Evolutionary conservation across 2,888 invertebrate species (phyloP).

Genomic region (Creontiades dilutus): DNA sequence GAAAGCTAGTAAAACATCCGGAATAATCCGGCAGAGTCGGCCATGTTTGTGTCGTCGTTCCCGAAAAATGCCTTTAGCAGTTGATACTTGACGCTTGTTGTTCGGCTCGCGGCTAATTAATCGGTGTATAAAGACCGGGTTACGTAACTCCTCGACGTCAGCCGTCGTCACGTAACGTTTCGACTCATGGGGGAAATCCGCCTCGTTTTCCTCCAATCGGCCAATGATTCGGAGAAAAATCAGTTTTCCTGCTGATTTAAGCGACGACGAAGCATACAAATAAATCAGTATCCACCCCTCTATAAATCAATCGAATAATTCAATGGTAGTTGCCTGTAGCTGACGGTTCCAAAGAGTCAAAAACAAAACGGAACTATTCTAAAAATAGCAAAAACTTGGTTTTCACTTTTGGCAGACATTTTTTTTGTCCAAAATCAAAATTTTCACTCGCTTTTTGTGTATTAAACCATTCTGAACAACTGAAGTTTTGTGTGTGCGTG

Average conservation of each 20-base stretch:
- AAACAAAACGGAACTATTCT: too few species aligned
- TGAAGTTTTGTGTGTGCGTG: too few species aligned
- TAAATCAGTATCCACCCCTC: not conserved
- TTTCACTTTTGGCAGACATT: too few species aligned
- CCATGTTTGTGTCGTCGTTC: not conserved
- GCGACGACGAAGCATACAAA: not conserved
- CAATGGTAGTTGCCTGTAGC: too few species aligned
- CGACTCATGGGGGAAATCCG: constrained; percentile 5
- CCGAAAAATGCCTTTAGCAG: constrained; percentile 15
- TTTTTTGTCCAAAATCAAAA: too few species aligned
- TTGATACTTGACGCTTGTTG: constrained; percentile 32
- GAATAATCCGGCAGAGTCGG: not conserved
- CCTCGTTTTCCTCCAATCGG: not conserved
- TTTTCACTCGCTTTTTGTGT: too few species aligned
- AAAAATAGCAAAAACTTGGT: too few species aligned
- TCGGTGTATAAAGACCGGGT: constrained; percentile 42
- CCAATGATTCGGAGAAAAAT: not conserved
- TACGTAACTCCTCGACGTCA: constrained; percentile 8
- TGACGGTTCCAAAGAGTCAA: too few species aligned
- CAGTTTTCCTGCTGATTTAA: not conserved
- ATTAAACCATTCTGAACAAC: too few species aligned
- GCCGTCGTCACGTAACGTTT: constrained; percentile 23
- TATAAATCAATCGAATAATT: too few species aligned
- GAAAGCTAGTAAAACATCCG: too few species aligned
- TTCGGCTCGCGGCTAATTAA: constrained; percentile 32